A percentile compares a stretch with the other conserved stretches of the same genome.
Conservation (phyloP, 2,797 vertebrate species). For the Clarias platycephalus region DNA sequence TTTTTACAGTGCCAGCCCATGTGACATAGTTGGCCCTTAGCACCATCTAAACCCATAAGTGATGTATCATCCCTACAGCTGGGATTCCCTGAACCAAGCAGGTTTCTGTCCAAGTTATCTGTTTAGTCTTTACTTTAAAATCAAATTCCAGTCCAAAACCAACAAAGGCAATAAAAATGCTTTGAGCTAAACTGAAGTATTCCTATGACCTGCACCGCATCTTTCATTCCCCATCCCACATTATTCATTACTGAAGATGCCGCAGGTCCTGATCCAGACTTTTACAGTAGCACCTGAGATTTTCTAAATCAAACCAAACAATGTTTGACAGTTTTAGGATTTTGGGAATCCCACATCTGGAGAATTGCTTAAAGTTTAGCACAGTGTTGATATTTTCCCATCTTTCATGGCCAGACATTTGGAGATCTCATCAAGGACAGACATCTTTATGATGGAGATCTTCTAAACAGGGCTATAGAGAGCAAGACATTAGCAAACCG, state of each 20-base stretch:
- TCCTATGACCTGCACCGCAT: background rate
- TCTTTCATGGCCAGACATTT: constrained; percentile 5
- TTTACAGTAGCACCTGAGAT: constrained; percentile 3
- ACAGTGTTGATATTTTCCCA: background rate
- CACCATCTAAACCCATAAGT: background rate
- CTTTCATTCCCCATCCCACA: background rate
- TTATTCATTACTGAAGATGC: background rate
- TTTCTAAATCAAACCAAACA: background rate
- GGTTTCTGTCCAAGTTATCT: background rate
- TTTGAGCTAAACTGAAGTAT: background rate
- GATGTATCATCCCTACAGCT: background rate
- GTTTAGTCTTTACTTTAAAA: background rate
- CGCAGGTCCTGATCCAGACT: background rate
- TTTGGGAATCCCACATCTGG: background rate
- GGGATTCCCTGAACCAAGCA: background rate
- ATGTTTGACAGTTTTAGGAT: background rate
- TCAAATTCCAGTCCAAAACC: background rate
- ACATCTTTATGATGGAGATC: background rate
- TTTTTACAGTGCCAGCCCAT: background rate
- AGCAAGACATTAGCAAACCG: background rate
- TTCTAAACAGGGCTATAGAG: background rate
- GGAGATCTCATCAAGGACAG: constrained; percentile 7
- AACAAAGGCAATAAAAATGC: background rate
- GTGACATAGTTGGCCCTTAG: background rate
- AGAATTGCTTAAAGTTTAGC: background rate